phyloP scores from a whole-genome alignment of 2,113 vertebrate genomes.

The Dryoscopus gambensis region DNA sequence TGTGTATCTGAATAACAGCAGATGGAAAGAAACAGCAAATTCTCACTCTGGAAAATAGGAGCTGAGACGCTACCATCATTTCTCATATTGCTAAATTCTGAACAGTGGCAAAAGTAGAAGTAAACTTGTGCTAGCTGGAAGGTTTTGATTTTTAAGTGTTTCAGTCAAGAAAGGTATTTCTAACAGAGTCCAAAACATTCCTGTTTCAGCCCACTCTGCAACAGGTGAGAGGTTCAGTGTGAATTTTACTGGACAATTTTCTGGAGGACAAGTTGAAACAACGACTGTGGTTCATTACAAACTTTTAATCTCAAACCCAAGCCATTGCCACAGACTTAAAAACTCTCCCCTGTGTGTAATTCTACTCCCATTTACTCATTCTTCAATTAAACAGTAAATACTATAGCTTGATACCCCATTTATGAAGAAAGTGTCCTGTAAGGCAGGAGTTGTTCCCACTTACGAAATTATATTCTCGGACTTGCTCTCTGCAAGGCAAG shows the following conservation, averaged over 20 bases:
- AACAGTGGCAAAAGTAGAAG: neutral
- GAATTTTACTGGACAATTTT: neutral
- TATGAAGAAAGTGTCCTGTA: neutral
- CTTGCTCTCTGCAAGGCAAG: neutral
- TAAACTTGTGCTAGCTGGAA: neutral
- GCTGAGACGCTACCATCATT: neutral
- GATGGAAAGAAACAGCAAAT: conserved; percentile 17
- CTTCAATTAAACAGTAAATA: neutral
- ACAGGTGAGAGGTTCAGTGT: neutral
- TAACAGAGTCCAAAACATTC: neutral
- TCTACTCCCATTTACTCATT: neutral
- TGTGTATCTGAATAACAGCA: neutral
- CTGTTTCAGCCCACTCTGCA: neutral
- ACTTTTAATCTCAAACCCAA: neutral
- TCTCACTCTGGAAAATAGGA: neutral
- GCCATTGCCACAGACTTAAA: neutral
- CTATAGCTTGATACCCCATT: neutral
- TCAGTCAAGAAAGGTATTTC: neutral
- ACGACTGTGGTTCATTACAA: neutral
- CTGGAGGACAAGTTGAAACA: neutral
- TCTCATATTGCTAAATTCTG: neutral
- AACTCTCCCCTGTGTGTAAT: neutral
- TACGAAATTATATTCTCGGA: neutral
- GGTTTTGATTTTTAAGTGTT: neutral
- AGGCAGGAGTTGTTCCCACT: neutral